A percentile compares a stretch with the other conserved stretches of the same genome.
phyloP scores from a whole-genome alignment of 2,113 vertebrate genomes.

The Ciconia stormi region DNA sequence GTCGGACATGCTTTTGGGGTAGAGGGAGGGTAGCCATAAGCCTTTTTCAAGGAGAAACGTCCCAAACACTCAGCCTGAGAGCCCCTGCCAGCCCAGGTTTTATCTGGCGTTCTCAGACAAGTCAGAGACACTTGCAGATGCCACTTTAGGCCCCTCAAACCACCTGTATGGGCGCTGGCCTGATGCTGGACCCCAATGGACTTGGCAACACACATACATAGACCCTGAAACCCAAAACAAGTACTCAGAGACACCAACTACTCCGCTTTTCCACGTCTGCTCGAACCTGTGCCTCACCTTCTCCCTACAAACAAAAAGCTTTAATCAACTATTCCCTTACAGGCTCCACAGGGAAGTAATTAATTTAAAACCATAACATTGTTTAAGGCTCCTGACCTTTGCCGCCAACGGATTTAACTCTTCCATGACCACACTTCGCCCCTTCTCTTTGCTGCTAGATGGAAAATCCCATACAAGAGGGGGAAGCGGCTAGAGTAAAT shows the following conservation, averaged over 20 bases:
- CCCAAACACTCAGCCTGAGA: accelerated
- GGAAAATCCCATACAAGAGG: not conserved
- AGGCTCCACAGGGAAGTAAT: not conserved
- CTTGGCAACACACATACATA: accelerated
- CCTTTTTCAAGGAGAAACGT: accelerated
- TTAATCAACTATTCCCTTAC: not conserved
- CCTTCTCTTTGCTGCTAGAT: not conserved
- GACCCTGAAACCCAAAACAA: not conserved
- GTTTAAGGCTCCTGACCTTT: not conserved
- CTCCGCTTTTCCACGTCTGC: not conserved
- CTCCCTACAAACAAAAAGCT: not conserved
- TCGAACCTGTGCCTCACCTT: not conserved
- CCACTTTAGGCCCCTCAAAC: not conserved
- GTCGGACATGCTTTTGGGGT: accelerated
- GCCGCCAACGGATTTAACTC: not conserved
- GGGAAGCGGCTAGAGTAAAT: not conserved
- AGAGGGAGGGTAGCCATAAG: not conserved
- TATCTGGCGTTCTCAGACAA: not conserved
- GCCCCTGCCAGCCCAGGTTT: not conserved
- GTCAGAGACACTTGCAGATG: not conserved
- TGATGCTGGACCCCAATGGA: too few relatives aligned
- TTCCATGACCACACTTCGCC: not conserved
- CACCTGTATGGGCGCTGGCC: not conserved
- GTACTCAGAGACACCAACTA: not conserved
- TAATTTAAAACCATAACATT: not conserved